A percentile compares a stretch with the other conserved stretches of the same genome.
Conservation (phyloP, 2,888 invertebrate genomes). For the Hypercompe scribonia region DNA sequence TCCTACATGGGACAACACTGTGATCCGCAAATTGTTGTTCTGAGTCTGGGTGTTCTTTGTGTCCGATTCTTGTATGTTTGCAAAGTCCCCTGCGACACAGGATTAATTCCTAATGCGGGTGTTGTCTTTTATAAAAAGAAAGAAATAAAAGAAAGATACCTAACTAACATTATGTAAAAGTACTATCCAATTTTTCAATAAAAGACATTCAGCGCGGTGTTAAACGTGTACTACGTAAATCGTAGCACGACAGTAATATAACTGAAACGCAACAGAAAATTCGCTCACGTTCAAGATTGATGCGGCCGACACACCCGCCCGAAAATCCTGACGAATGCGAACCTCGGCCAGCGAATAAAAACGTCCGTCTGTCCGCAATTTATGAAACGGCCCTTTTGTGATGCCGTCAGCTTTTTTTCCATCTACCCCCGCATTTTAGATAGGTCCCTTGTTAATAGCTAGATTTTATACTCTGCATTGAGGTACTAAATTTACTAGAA, state of each 20-base stretch:
- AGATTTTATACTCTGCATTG: slow-evolving; percentile 9
- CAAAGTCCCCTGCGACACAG: too few relatives aligned
- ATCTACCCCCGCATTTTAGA: slow-evolving; percentile 23
- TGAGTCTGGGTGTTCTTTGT: too few relatives aligned
- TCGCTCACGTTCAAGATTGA: slow-evolving; percentile 47
- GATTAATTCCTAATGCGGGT: too few relatives aligned
- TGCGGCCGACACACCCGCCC: slow-evolving; percentile 46
- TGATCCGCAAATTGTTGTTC: too few relatives aligned
- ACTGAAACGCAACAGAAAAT: slow-evolving; percentile 24
- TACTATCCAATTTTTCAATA: background rate
- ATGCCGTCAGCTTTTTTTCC: slow-evolving; percentile 43
- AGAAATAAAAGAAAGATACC: too few relatives aligned
- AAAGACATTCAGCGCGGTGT: background rate
- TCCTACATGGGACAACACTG: too few relatives aligned
- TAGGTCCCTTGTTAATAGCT: slow-evolving; percentile 23
- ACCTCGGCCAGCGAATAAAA: slow-evolving; percentile 58
- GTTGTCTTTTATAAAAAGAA: too few relatives aligned
- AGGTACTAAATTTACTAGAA: background rate
- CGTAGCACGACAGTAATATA: slow-evolving; percentile 39
- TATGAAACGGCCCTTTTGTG: slow-evolving; percentile 64
- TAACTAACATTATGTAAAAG: background rate
- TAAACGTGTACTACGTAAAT: slow-evolving; percentile 16
- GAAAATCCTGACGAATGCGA: slow-evolving; percentile 56
- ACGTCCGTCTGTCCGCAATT: slow-evolving; percentile 58
- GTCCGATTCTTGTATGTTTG: too few relatives aligned